Evolutionary conservation across 2,888 invertebrate species (phyloP).

Genomic region (Nowickia ferox): DNA sequence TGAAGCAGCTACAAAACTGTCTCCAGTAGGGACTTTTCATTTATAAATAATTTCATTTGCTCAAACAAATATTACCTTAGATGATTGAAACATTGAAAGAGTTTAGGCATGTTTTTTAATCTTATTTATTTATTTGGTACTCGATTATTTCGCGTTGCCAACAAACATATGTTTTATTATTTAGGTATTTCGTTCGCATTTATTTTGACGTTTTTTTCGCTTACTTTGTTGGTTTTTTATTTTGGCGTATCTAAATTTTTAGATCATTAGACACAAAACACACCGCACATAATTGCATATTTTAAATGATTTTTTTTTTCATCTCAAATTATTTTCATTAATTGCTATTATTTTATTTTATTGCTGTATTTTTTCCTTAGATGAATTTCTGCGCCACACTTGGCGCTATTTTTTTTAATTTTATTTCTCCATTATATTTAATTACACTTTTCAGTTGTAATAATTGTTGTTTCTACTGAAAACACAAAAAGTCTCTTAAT

Average conservation of each 20-base stretch:
- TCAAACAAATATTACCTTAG: conserved; percentile 53
- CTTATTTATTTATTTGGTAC: not conserved
- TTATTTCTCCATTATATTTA: conserved; percentile 49
- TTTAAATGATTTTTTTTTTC: not conserved
- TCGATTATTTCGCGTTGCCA: conserved; percentile 1
- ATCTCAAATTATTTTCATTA: conserved; percentile 23
- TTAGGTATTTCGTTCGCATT: not conserved
- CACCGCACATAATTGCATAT: conserved; percentile 12
- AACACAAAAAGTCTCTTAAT: conserved; percentile 11
- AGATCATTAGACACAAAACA: conserved; percentile 50
- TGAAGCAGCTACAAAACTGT: no score
- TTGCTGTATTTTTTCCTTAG: conserved; percentile 51
- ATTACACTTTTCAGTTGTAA: conserved; percentile 36
- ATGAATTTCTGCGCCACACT: conserved; percentile 52
- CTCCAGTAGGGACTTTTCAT: not conserved
- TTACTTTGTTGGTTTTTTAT: not conserved
- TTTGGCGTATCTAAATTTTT: conserved; percentile 54
- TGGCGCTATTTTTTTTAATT: conserved; percentile 28
- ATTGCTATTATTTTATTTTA: conserved; percentile 53
- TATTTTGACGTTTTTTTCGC: not conserved
- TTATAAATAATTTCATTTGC: not conserved
- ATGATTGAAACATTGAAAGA: conserved; percentile 56
- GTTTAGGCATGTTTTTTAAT: conserved; percentile 47
- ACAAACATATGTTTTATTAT: conserved; percentile 1
- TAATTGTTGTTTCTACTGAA: conserved; percentile 20